A percentile compares a stretch with the other conserved stretches of the same genome.
These are phyloP conservation scores for Endotricha flammealis DNA, from an alignment of 2,888 invertebrate genomes.

Conservation along the genomic window DNA sequence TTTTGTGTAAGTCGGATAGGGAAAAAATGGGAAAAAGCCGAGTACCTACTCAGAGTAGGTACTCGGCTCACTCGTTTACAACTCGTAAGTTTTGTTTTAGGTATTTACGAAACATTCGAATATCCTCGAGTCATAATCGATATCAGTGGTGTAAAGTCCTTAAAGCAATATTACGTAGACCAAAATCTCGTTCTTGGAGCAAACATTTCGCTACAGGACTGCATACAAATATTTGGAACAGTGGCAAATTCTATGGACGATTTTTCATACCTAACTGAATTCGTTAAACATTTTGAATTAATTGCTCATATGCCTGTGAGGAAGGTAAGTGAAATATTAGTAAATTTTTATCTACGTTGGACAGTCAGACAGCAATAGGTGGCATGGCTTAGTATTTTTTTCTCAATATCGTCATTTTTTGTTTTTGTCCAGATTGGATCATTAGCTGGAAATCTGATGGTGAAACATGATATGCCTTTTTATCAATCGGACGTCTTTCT, in stretches of 20 bases:
- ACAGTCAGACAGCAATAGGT: no score
- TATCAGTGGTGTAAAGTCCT: constrained; percentile 45
- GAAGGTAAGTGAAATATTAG: constrained; percentile 79
- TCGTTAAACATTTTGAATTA: constrained; percentile 78
- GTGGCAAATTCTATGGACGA: constrained; percentile 43
- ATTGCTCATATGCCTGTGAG: constrained; percentile 81
- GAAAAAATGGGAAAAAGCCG: no score
- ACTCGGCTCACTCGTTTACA: no score
- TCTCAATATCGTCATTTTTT: background rate
- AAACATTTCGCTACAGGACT: constrained; percentile 75
- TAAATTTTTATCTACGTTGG: no score
- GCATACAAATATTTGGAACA: constrained; percentile 66
- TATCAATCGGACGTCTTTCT: constrained; percentile 83
- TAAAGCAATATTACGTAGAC: constrained; percentile 36
- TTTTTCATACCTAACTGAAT: constrained; percentile 72
- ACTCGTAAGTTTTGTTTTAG: constrained; percentile 42
- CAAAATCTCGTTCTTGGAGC: constrained; percentile 40
- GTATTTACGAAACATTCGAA: constrained; percentile 44
- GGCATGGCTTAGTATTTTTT: no score
- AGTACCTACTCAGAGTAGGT: no score
- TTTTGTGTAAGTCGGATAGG: no score
- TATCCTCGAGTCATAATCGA: constrained; percentile 53
- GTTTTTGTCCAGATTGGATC: constrained; percentile 75
- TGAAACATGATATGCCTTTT: constrained; percentile 77
- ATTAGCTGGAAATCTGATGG: constrained; percentile 82